phyloP scores from a whole-genome alignment of 1,140 invertebrate genomes.

The Calycopis cecrops region DNA sequence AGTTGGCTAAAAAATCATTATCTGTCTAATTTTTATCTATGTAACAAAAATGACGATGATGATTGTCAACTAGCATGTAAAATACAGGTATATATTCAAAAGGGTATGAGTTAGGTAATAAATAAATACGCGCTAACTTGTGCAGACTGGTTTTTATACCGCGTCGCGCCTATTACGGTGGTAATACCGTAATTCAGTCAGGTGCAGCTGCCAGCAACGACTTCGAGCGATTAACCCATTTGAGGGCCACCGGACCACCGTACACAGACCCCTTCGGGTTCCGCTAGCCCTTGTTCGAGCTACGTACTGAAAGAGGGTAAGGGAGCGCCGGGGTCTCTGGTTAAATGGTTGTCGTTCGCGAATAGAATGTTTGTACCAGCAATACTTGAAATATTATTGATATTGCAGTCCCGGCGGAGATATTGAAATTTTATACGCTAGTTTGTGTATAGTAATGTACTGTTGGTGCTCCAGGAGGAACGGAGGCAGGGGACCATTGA shows the following conservation, averaged over 20 bases:
- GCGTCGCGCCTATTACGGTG: constrained; percentile 28
- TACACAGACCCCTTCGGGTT: constrained; percentile 30
- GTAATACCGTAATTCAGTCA: constrained; percentile 64
- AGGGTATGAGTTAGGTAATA: too few species aligned
- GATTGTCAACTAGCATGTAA: too few species aligned
- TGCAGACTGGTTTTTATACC: constrained; percentile 42
- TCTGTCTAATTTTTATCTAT: too few species aligned
- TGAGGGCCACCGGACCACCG: constrained; percentile 29
- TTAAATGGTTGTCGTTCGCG: constrained; percentile 23
- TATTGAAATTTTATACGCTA: too few species aligned
- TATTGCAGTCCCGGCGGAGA: constrained; percentile 29
- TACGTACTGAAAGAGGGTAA: too few species aligned
- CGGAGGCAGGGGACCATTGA: too few species aligned
- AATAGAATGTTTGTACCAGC: constrained; percentile 45
- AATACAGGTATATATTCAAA: too few species aligned
- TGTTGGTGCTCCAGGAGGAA: too few species aligned
- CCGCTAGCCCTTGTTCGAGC: constrained; percentile 14
- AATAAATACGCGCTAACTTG: not conserved
- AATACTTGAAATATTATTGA: constrained; percentile 54
- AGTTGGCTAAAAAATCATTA: too few species aligned
- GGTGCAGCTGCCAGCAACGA: constrained; percentile 57
- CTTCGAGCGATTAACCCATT: constrained; percentile 63
- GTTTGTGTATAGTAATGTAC: too few species aligned
- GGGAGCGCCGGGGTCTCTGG: not conserved
- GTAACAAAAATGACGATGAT: too few species aligned